Conservation (phyloP, 2,797 vertebrate genomes). For the Limosa lapponica region DNA sequence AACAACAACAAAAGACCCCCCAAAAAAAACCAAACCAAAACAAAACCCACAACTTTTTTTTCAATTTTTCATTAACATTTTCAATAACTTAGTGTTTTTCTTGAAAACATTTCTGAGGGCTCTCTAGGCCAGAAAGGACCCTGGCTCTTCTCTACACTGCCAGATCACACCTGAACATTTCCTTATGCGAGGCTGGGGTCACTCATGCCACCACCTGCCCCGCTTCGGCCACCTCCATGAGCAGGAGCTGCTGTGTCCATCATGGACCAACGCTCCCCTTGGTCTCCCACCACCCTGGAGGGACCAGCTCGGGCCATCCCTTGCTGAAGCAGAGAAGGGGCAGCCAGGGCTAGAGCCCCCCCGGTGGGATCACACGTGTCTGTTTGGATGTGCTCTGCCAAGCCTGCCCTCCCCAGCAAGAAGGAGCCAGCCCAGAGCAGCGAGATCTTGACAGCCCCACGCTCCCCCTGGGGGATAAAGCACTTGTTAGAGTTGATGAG, state of each 20-base stretch:
- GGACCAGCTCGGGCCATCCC: background rate
- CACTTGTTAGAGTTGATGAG: accelerated
- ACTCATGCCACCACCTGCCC: background rate
- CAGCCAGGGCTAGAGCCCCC: background rate
- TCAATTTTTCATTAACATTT: background rate
- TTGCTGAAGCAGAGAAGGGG: background rate
- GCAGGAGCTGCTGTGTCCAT: background rate
- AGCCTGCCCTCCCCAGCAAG: background rate
- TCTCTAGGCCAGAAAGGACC: background rate
- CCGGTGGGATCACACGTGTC: accelerated
- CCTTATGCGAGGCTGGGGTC: accelerated
- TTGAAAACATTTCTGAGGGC: background rate
- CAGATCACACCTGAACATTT: background rate
- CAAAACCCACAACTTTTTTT: background rate
- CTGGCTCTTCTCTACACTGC: background rate
- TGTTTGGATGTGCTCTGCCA: background rate
- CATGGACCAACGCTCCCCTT: accelerated
- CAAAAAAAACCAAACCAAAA: background rate
- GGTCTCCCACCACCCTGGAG: background rate
- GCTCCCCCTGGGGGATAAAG: background rate
- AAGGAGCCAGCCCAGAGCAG: background rate
- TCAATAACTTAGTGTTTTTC: background rate
- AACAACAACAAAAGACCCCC: accelerated
- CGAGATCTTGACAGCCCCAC: background rate
- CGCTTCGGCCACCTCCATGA: background rate